A percentile compares a stretch with the other conserved stretches of the same genome.
Conservation (phyloP, 2,888 invertebrate species). For the Tupiocoris notatus region DNA sequence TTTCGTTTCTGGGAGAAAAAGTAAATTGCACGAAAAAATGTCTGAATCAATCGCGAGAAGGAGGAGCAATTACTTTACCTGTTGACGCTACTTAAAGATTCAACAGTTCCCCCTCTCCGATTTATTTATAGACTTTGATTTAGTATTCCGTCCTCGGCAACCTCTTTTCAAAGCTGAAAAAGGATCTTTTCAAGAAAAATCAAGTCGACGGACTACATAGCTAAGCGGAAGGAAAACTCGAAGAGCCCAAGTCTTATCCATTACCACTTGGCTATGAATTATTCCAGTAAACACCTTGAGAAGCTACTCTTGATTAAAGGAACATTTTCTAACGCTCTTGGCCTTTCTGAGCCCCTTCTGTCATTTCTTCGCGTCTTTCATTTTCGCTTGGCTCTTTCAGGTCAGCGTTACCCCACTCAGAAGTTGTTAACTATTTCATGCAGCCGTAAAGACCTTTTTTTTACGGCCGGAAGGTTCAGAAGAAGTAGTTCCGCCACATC, state of each 20-base stretch:
- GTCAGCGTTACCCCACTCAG: too few species aligned
- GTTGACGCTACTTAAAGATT: background rate
- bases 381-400: background rate
- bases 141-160: background rate
- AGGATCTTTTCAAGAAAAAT: background rate
- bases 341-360: background rate
- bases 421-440: too few species aligned
- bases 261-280: conserved; percentile 13
- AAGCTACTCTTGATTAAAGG: conserved; percentile 6
- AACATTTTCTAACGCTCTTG: background rate
- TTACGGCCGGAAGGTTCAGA: too few species aligned
- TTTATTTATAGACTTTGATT: background rate
- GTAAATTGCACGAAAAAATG: too few species aligned
- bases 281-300: conserved; percentile 10
- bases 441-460: too few species aligned
- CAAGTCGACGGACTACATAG: background rate
- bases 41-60: too few species aligned
- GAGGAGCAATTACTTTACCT: background rate
- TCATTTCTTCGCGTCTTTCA: background rate
- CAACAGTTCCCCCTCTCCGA: background rate
- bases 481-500: too few species aligned
- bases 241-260: background rate
- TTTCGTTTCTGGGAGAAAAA: background rate
- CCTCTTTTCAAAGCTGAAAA: background rate
- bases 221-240: background rate